Percentiles rank a stretch among this genome's conserved stretches.
phyloP scores from a whole-genome alignment of 1,140 invertebrate species.

The Stratiolaelaps scimitus region DNA sequence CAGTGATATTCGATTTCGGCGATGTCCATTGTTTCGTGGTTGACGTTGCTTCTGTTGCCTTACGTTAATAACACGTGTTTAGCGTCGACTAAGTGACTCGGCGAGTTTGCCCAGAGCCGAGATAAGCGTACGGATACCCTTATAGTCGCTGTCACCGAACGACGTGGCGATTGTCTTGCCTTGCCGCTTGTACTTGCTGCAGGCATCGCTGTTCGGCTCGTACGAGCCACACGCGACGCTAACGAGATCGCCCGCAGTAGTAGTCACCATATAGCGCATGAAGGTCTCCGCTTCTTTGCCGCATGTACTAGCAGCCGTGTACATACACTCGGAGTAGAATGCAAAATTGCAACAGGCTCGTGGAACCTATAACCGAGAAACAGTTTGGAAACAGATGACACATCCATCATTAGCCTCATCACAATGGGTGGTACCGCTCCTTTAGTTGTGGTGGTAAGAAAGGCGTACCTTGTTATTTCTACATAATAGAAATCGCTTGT shows the following conservation, averaged over 20 bases:
- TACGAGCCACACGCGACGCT: neutral
- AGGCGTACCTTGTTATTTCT: too few species aligned
- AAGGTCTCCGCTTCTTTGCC: constrained; percentile 2
- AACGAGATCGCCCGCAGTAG: constrained; percentile 1
- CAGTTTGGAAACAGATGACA: too few species aligned
- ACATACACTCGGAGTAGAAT: neutral
- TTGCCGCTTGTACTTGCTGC: neutral
- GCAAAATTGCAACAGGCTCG: constrained; percentile 11
- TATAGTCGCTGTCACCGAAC: neutral
- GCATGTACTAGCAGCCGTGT: neutral
- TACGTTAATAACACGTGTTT: too few species aligned
- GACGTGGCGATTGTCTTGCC: neutral
- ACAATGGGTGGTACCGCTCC: too few species aligned
- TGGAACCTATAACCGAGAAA: neutral
- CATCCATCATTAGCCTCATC: too few species aligned
- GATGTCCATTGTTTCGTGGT: too few species aligned
- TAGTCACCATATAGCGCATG: neutral
- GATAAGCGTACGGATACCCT: constrained; percentile 3
- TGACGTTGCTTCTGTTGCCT: too few species aligned
- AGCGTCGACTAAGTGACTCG: neutral
- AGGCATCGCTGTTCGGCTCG: constrained; percentile 4
- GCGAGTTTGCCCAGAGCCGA: constrained; percentile 1
- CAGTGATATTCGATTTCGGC: too few species aligned
- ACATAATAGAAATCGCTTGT: too few species aligned
- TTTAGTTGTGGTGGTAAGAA: too few species aligned